Conservation (phyloP, 2,113 vertebrate genomes). For the Forbesichthys agassizii region DNA sequence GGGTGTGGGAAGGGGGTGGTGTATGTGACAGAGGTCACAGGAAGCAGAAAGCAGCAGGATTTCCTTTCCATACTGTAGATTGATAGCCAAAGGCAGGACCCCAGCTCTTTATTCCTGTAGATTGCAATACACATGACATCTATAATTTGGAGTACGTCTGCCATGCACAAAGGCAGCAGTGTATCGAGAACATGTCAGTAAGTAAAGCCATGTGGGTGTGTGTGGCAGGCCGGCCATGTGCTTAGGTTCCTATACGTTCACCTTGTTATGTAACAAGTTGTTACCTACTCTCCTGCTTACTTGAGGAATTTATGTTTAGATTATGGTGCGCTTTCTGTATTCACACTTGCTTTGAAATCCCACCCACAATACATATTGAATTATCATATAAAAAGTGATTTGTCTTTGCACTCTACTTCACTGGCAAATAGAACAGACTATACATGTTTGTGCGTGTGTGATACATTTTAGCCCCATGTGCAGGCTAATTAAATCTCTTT, state of each 20-base stretch:
- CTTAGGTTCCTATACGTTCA: conserved; percentile 25
- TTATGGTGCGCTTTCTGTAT: neutral
- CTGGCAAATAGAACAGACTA: too few species aligned
- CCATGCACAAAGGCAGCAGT: conserved; percentile 57
- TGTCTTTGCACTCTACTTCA: too few species aligned
- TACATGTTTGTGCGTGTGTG: too few species aligned
- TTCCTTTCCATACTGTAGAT: conserved; percentile 53
- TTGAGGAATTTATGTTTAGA: neutral
- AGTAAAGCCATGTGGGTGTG: conserved; percentile 36
- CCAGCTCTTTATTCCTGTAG: conserved; percentile 36
- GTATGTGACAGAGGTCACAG: conserved; percentile 54
- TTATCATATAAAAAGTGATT: neutral
- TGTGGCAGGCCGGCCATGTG: neutral
- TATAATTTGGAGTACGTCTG: conserved; percentile 46
- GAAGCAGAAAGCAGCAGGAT: conserved; percentile 62
- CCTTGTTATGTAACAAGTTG: conserved; percentile 26
- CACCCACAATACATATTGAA: neutral
- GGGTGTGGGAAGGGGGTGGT: neutral
- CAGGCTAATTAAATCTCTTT: conserved; percentile 1
- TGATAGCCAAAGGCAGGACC: conserved; percentile 31
- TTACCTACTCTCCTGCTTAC: conserved; percentile 9
- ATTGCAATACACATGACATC: conserved; percentile 31
- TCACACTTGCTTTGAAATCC: neutral
- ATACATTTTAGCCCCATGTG: conserved; percentile 30
- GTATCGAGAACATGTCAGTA: conserved; percentile 28